Base-by-base conservation (phyloP, 2,888 invertebrate genomes). In the Shargacucullia verbasci region DNA sequence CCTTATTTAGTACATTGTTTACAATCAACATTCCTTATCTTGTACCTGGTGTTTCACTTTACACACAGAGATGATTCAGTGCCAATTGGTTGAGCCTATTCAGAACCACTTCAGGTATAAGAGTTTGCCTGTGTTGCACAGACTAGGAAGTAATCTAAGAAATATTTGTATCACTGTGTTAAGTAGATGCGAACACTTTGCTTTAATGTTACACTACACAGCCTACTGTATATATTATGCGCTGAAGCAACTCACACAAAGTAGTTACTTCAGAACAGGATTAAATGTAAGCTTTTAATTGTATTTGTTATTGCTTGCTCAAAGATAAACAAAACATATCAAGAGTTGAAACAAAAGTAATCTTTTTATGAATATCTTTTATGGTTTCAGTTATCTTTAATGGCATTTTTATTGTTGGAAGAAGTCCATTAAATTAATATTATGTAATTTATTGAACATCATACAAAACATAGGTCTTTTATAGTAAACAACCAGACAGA, bases 11-110 rank as follows among this genome's bases (percentile, higher is more conserved):
- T 33, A 4, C 2, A 40, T 43, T 60, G 62, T 62, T 73, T 49
- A 66, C 38, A 38, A 54, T 27, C 35, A 47, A 72, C 45, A 54
- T n/a, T 10, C 13, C 39, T 57, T 76, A 70, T 70, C 59, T 73
- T 11, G 41, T 39, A 5, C 20, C 20, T 4, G 12, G 57, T 64
- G 66, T 71, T 38, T 66, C 75, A 71, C 45, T 54, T 11, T 46
- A 20, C 37, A 39, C 41, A 33, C 34, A 52, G 35, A 46, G 13
- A 55, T 69, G 66, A 73, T 57, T 73, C 73, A 58, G 40, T 37
- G 20, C 31, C 20, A 2, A 20, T 20, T 20, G 20, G 20, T 4
- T 29, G 14, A 43, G 31, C 13, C 13, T 44, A 40, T 14, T 29
- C 13, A 6, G 20, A 20, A 9, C 20, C 15, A 47, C 35, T 41